phyloP scores from a whole-genome alignment of 23 tunicate species.

The Halocynthia roretzi region DNA sequence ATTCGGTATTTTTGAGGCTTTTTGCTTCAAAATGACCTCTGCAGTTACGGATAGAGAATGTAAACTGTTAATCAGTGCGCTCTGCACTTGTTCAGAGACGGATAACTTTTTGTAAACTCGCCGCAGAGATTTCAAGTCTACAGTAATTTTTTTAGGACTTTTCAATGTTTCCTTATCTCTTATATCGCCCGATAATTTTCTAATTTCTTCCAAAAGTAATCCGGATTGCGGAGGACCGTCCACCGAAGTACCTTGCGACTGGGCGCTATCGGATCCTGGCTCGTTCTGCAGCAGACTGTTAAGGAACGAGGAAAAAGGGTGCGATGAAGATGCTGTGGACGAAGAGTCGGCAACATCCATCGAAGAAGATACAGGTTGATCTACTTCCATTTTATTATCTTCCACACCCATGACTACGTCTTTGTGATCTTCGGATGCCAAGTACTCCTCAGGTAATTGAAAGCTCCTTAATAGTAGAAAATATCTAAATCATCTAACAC shows the following conservation, averaged over 20 bases:
- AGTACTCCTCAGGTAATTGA: too few species aligned
- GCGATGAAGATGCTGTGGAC: too few species aligned
- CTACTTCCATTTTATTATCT: too few species aligned
- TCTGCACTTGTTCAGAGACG: conserved; percentile 17
- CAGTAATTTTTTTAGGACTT: conserved; percentile 18
- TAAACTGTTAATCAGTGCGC: conserved; percentile 35
- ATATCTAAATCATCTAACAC: too few species aligned
- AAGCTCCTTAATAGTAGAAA: too few species aligned
- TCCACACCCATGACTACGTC: too few species aligned
- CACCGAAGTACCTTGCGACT: not conserved
- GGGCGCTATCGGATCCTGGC: not conserved
- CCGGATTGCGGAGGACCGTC: conserved; percentile 2
- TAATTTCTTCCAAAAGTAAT: too few species aligned
- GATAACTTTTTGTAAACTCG: conserved; percentile 26
- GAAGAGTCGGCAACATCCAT: too few species aligned
- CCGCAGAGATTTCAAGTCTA: conserved; percentile 36
- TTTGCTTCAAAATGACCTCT: conserved; percentile 13
- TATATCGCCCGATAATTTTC: not conserved
- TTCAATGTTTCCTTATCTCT: not conserved
- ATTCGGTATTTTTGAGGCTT: conserved; percentile 22
- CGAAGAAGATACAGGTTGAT: too few species aligned
- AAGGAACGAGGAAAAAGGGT: too few species aligned
- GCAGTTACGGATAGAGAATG: conserved; percentile 21
- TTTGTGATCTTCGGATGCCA: too few species aligned
- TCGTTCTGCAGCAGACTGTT: not conserved